A percentile compares a stretch with the other conserved stretches of the same genome.
Evolutionary conservation across 2,888 invertebrate genomes (phyloP).

Genomic region (Gisinianus flammeolus): DNA sequence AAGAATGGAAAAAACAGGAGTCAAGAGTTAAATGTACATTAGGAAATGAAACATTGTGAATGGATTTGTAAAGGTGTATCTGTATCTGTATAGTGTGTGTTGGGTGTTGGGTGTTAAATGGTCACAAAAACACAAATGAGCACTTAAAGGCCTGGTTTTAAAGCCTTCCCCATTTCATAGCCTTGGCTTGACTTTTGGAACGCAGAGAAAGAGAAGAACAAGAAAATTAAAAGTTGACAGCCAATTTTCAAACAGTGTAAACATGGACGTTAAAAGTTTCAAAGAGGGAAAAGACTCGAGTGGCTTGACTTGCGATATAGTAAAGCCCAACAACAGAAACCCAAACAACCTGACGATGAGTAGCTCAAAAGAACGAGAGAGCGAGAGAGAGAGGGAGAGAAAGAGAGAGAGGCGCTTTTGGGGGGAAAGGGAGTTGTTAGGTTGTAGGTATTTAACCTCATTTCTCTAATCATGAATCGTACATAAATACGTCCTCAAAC

Average conservation of each 20-base stretch:
- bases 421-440: too few relatives aligned
- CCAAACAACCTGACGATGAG: too few relatives aligned
- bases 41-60: background rate
- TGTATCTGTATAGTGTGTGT: too few relatives aligned
- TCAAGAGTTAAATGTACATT: background rate
- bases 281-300: background rate
- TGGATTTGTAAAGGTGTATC: too few relatives aligned
- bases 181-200: too few relatives aligned
- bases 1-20: background rate
- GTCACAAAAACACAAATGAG: constrained; percentile 5
- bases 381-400: background rate
- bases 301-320: constrained; percentile 18
- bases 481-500: too few relatives aligned
- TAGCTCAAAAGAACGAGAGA: background rate
- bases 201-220: background rate
- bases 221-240: constrained; percentile 27
- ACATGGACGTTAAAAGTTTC: constrained; percentile 9
- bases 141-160: background rate
- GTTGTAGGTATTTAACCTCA: too few relatives aligned
- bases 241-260: constrained; percentile 21
- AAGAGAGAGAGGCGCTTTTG: background rate
- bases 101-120: constrained; percentile 1
- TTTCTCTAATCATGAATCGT: too few relatives aligned
- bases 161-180: background rate
- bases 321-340: background rate